Base-by-base conservation (phyloP, 2,888 invertebrate species). In the Hymenopus coronatus region DNA sequence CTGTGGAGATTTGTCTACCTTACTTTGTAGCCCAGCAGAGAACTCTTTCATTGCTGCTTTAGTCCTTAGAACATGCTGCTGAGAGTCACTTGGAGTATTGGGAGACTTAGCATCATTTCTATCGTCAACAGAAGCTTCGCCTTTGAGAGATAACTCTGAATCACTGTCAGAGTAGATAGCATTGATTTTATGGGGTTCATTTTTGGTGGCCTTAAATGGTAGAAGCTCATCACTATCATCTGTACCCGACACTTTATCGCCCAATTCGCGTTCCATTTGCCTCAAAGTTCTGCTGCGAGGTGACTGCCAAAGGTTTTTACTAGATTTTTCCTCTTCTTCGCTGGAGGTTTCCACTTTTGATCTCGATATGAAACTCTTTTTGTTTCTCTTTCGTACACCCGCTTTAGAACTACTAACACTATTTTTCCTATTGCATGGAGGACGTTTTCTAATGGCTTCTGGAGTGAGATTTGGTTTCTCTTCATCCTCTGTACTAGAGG, bases 1-100 rank as follows among this genome's bases (percentile, higher is more conserved):
- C 91, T 90, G 90, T 28, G 92, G 91, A 90, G 92, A 83, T 84
- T 89, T 90, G 40, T 90, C 90, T 15, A 88, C 90, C 84, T 90
- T 91, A 3, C 92, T 28, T 92, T 83, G 93, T 92, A 89, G 92
- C 91, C 84, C 92, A 25, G 95, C 94, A 84, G 96, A 95, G 92
- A 97, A 97, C 92, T 97, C 97, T 93, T 98, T 98, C 93, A 97
- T 96, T 15, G 97, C 97, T 27, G 96, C 97, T 94, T 98, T 98
- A 25, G 97, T 97, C 91, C 97, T 95, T 90, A 97, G 95, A 85
- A 94, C 94, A 90, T 95, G 94, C 92, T 96, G 96, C 91, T 96
- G 96, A 9, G 96, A 95, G 93, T 96, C 96, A 92, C 95, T 96
- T 0, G 95, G 94, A 81, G 95, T 95, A 92, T 95, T 96, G 82